Base-by-base conservation (phyloP, 2,797 vertebrate genomes). In the Onychomys torridus region DNA sequence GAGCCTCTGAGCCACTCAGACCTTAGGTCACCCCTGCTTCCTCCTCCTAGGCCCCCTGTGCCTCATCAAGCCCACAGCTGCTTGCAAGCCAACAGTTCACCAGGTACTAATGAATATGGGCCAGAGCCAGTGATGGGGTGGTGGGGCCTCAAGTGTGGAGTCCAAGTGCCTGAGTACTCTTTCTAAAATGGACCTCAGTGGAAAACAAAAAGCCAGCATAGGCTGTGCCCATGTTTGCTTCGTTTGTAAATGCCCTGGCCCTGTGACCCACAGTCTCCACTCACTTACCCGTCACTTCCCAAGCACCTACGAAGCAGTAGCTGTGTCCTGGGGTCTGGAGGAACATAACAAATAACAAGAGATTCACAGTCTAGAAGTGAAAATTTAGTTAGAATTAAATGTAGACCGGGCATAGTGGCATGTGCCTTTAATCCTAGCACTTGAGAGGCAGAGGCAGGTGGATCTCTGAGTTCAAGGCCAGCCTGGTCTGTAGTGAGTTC, bases 371-470 rank as follows among this genome's bases (percentile, higher is more conserved):
- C 43, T 63, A 65, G 10, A 73, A 65, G 37, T 65, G 32, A 76
- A 93, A 93, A 85, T 93, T 63, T 96, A 81, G 67, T 81, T 57
- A 96, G 79, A 96, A 69, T 93, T 93, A 94, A 67, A 87, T 81
- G n/a, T 61, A 90, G 61, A 19, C 29, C 1, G 17, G 40, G 9
- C 40, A 65, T 7, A 46, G 59, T 34, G 43, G 46, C 19, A 12
- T 11, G 14, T 9, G 43, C 63, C 63, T 67, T 67, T 67, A 67
- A 49, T 49, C 63, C 83, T 9, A 85, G 23, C 43, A 32, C 19
- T 32, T 32, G 37, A 27, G 59, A 63, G 16, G 81, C 83, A 85
- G 83, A n/a, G 83, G 32, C 43, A 67, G 10, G 40, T 34, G 13
- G 17, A 34, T 65, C 59, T 84, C 40, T 34, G 59, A 63, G 61